Base-by-base conservation (phyloP, 2,888 invertebrate species). In the Ptilodon capucinus region DNA sequence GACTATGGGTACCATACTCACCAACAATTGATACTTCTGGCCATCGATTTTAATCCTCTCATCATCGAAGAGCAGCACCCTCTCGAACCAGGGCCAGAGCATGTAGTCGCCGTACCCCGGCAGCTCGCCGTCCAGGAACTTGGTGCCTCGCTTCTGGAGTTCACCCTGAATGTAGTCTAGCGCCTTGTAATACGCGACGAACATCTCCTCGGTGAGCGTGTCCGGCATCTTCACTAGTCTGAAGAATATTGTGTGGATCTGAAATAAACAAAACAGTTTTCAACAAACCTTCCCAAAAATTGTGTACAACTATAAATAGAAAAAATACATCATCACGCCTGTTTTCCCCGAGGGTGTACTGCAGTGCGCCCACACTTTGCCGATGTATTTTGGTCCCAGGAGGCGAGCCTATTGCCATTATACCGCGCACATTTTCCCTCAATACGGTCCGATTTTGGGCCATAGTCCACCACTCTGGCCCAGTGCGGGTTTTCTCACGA, bases 21-120 rank as follows among this genome's bases (percentile, higher is more conserved):
- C 90, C 76, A 90, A 54, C 30, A 72, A 19, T 14, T 88, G 87
- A 54, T 92, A 94, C 66, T 92, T 92, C 6, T 92, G 83, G 7
- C 81, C 79, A 40, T 93, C 93, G 57, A 95, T 84, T 48, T 81
- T 71, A 49, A 88, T 82, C 30, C 84, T 84, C 8, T 91, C 91
- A 14, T 92, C 88, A 0, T 93, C 72, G 50, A 87, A 75, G 0
- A 42, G 25, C 2, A 92, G 88, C 0, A 94, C 70, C 63, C 95
- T 89, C 79, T 96, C 96, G 63, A 95, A 94, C 96, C 96, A 96
- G 0, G 96, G 96, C 96, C 96, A 97, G 62, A 96, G 95, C 95
- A 96, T 96, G 64, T 95, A 95, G 74, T 97, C 96, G 13, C 94
- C 84, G 92, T 93, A 95, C 8, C 96, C 96, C 0, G 96, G 96